Evolutionary conservation across 2,888 invertebrate genomes (phyloP), one percentile per base, ranked within the genome.

Genomic region (Elysia crispata): DNA sequence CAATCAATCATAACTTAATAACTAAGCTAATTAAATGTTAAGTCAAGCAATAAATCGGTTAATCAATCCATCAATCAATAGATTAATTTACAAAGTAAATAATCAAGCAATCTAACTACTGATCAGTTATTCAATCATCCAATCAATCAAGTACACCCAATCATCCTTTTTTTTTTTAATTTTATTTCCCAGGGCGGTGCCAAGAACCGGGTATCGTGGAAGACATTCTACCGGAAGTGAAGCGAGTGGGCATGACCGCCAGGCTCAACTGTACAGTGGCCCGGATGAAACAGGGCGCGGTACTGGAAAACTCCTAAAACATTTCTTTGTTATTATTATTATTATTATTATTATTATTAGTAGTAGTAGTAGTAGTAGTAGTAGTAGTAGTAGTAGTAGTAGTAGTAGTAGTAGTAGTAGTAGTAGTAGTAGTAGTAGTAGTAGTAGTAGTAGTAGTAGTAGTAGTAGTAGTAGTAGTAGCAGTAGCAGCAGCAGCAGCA

Each of bases 221-320:
- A 78, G 88, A 88, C 49, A 91, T 91, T 57, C 84, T 89, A 66
- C 90, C 91, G 1, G 91, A 90, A 73, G 90, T 91, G 60, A 89
- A 88, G 76, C 84, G 86, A n/a, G 87, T 89, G 25, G 90, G 90
- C 3, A 86, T 86, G 54, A 88, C 89, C 11, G 91, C 86, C 0
- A 84, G 84, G 64, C 86, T 91, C 30, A 91, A 91, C 85, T 91
- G 91, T 84, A 90, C 91, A 6, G 91, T 91, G 11, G 88, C 89
- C 64, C 87, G 89, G 64, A 82, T 86, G 69, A 84, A 83, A 20
- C 57, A 62, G 1, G 77, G 82, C 54, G 41, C 64, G 25, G 83
- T 83, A 66, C 41, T 41, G 41, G 3, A 41, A 41, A 41, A 41
- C 41, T 41, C 41, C 41, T 41, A 6, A 6, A 11, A 41, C 3